Base-by-base conservation (phyloP, 1,140 invertebrate species). In the Drosophila cardini region DNA sequence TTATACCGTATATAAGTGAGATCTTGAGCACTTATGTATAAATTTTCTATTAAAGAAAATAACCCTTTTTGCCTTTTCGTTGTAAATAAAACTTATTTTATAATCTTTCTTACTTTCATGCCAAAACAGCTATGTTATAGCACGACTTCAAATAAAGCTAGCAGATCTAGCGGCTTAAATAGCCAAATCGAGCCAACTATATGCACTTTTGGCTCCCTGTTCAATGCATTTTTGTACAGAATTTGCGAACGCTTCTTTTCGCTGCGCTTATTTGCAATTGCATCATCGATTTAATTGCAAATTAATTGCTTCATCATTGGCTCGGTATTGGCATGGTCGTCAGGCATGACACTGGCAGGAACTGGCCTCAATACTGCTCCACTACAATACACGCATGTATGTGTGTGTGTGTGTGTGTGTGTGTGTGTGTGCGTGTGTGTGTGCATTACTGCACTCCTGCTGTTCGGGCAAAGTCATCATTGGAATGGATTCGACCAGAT, bases 281-380 rank as follows among this genome's bases (percentile, higher is more conserved):
- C 76, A 84, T 84, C 81, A 84, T 90, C 89, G 72, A 87, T 90
- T 87, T 91, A 91, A 91, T 91, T 91, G 84, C 78, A 91, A 91
- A 91, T 90, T 91, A 91, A 91, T 91, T 90, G 89, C 89, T 91
- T 85, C 89, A 87, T 91, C 82, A 90, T 87, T 90, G 80, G 80
- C 77, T 60, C 71, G 76, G 72, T 26, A 26, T 26, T 26, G 21
- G 75, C 68, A 81, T 72, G 71, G 56, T 57, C 58, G 65, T 72
- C 74, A 81, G 63, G 57, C 74, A 18, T 64, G 32, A 38, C 57
- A 57, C 43, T 64, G 58, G 52, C 69, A 78, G 72, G 34, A 38
- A 43, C 38, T 48, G 50, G 55, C 38, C 61, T 45, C 16, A 46
- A 36, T 18, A 34, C 5, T 26, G 13, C 38, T 16, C 11, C 60